phyloP scores from a whole-genome alignment of 2,797 vertebrate genomes.

The Petrocephalus schoutedeni region DNA sequence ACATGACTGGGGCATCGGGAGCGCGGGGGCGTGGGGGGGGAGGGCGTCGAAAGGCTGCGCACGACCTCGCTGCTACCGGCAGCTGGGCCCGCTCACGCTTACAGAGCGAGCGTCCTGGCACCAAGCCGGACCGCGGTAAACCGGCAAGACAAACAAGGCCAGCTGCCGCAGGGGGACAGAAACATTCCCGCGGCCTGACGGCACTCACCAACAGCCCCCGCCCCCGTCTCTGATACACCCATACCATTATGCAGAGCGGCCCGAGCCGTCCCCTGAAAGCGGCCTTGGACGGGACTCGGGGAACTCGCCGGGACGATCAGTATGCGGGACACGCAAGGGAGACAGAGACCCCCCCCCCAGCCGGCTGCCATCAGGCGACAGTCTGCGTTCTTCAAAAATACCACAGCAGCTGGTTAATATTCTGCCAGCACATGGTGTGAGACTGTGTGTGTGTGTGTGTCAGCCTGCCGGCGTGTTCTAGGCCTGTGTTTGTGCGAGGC shows the following conservation, averaged over 20 bases:
- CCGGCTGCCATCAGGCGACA: not conserved
- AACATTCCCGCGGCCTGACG: conserved; percentile 2
- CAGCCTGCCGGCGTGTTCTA: no score
- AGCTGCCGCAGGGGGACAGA: no score
- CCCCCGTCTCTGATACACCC: not conserved
- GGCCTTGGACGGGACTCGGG: not conserved
- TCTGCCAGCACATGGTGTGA: not conserved
- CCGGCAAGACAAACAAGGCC: conserved; percentile 20
- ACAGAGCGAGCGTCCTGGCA: not conserved
- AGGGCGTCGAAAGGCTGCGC: not conserved
- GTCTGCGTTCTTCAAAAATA: not conserved
- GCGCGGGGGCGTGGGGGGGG: not conserved
- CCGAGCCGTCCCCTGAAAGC: not conserved
- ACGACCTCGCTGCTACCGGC: not conserved
- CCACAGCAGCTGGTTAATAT: not conserved
- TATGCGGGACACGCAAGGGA: not conserved
- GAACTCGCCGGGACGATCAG: not conserved
- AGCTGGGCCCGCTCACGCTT: conserved; percentile 11
- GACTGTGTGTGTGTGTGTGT: not conserved
- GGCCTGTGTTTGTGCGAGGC: no score
- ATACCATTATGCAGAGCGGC: not conserved
- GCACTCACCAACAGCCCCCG: not conserved
- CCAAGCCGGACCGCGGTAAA: not conserved
- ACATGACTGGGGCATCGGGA: not conserved
- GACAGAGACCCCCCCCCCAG: not conserved